These are phyloP conservation scores for Anticlea derivata DNA, from an alignment of 2,888 invertebrate genomes.

Conservation along the genomic window DNA sequence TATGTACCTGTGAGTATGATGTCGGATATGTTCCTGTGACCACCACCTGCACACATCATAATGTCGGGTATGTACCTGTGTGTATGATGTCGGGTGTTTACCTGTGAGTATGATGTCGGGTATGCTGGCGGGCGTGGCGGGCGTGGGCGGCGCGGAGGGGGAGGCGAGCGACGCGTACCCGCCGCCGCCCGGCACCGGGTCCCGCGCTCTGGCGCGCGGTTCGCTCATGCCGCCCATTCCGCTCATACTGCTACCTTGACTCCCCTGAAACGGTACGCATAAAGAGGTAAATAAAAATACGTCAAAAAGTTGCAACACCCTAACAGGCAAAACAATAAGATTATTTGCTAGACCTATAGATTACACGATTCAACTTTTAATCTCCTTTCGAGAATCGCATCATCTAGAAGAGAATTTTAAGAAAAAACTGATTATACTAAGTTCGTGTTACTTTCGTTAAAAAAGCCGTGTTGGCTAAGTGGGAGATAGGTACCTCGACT, in stretches of 20 bases:
- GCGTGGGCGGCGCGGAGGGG: constrained; percentile 63
- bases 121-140: constrained; percentile 91
- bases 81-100: constrained; percentile 82
- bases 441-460: no score
- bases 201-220: constrained; percentile 52
- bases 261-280: constrained; percentile 46
- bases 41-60: no score
- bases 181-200: constrained; percentile 81
- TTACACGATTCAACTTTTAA: neutral
- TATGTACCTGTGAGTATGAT: neutral
- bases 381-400: no score
- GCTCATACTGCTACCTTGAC: constrained; percentile 40
- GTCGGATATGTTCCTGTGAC: neutral
- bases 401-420: no score
- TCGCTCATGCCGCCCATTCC: constrained; percentile 40
- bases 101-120: constrained; percentile 93
- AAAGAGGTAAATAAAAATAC: no score
- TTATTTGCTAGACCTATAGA: no score
- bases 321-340: no score
- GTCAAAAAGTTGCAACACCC: no score
- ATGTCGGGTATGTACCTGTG: constrained; percentile 87
- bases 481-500: no score
- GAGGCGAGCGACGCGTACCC: constrained; percentile 78
- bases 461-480: no score
- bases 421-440: no score